These are phyloP conservation scores for Nasonia longicornis DNA, from an alignment of 1,140 invertebrate genomes.

Conservation along the genomic window DNA sequence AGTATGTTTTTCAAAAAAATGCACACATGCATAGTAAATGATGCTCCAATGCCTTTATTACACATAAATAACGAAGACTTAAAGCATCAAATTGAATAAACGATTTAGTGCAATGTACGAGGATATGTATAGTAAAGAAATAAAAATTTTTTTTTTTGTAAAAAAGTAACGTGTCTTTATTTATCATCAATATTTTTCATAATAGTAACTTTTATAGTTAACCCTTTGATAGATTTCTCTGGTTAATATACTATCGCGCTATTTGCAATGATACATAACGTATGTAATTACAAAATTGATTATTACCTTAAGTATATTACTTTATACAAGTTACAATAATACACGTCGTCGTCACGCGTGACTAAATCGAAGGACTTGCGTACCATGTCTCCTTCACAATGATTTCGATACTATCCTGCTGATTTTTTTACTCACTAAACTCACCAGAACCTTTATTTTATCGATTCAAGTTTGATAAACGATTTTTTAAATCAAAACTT, in stretches of 20 bases:
- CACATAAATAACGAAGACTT: neutral
- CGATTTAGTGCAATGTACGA: constrained; percentile 23
- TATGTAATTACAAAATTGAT: constrained; percentile 56
- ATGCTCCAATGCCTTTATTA: constrained; percentile 28
- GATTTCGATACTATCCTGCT: constrained; percentile 9
- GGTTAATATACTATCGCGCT: constrained; percentile 47
- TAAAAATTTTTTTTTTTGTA: constrained; percentile 39
- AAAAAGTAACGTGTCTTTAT: constrained; percentile 56
- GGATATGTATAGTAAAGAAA: neutral
- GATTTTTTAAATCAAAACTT: neutral
- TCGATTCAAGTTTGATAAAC: neutral
- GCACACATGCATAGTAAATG: neutral
- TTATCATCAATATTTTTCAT: constrained; percentile 52
- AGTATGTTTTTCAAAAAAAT: neutral
- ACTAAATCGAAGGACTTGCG: neutral
- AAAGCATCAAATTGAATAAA: constrained; percentile 9
- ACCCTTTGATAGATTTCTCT: constrained; percentile 51
- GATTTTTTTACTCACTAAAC: neutral
- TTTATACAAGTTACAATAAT: constrained; percentile 41
- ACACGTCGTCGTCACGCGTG: neutral
- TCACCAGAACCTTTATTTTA: constrained; percentile 5
- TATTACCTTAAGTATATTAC: constrained; percentile 36
- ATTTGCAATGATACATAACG: constrained; percentile 48
- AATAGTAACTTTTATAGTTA: constrained; percentile 54
- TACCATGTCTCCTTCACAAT: neutral